Percentiles rank a stretch among this genome's conserved stretches.
Evolutionary conservation across 2,888 invertebrate species (phyloP).

Genomic region (Sceliomorpha sp.): DNA sequence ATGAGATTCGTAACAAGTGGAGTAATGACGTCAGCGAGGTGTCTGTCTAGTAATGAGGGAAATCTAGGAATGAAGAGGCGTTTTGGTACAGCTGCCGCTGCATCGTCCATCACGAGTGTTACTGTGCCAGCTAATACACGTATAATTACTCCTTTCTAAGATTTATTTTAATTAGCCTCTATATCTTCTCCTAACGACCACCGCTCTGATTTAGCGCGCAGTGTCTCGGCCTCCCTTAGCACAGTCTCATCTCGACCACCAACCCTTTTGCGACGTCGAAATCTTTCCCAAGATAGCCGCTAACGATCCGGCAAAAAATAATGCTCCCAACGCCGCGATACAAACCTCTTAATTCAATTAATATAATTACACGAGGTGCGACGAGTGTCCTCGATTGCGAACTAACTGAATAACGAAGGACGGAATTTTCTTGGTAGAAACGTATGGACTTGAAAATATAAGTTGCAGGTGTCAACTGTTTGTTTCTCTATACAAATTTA

Average conservation of each 20-base stretch:
- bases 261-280: constrained; percentile 55
- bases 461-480: too few species aligned
- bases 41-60: constrained; percentile 76
- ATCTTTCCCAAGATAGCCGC: constrained; percentile 56
- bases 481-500: too few species aligned
- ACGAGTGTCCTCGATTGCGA: too few species aligned
- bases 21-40: constrained; percentile 59
- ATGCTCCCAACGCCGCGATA: background rate
- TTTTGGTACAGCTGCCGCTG: constrained; percentile 80
- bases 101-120: constrained; percentile 77
- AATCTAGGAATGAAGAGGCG: constrained; percentile 80
- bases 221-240: constrained; percentile 64
- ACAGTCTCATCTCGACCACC: constrained; percentile 44
- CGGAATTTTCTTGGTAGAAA: too few species aligned
- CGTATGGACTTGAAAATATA: too few species aligned
- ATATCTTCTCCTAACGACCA: constrained; percentile 79
- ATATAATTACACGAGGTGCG: too few species aligned
- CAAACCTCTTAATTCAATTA: too few species aligned
- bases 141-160: constrained; percentile 80
- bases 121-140: constrained; percentile 78
- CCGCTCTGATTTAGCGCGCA: constrained; percentile 71
- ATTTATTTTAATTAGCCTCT: constrained; percentile 80
- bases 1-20: constrained; percentile 54
- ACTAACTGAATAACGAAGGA: too few species aligned
- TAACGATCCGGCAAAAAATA: constrained; percentile 53